phyloP scores from a whole-genome alignment of 2,888 invertebrate genomes.

The Gasteruption jaculator region DNA sequence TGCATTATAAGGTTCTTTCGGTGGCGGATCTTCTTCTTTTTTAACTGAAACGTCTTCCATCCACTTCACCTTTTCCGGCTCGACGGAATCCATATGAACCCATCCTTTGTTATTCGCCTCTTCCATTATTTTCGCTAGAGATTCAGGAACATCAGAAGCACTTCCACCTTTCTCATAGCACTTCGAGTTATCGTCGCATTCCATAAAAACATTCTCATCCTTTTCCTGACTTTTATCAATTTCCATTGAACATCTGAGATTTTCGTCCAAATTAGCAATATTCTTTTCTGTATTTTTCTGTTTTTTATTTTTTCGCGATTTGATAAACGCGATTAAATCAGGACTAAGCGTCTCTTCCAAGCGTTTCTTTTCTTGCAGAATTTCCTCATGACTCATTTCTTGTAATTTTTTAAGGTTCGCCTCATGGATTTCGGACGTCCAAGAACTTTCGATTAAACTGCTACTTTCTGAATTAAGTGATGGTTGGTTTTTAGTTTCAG shows the following conservation, averaged over 20 bases:
- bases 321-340: constrained; percentile 64
- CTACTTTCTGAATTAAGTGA: constrained; percentile 18
- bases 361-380: constrained; percentile 68
- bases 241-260: constrained; percentile 9
- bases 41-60: constrained; percentile 66
- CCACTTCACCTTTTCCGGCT: constrained; percentile 86
- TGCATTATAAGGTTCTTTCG: constrained; percentile 69
- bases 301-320: constrained; percentile 47
- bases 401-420: constrained; percentile 68
- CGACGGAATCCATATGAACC: constrained; percentile 82
- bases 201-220: constrained; percentile 20
- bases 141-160: constrained; percentile 24
- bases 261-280: not conserved
- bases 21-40: constrained; percentile 43
- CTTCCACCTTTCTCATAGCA: not conserved
- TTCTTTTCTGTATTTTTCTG: constrained; percentile 28
- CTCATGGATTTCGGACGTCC: constrained; percentile 61
- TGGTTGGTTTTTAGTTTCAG: not conserved
- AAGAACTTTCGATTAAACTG: constrained; percentile 37
- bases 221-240: constrained; percentile 10
- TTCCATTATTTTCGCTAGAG: constrained; percentile 36
- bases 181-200: constrained; percentile 17
- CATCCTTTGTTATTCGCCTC: constrained; percentile 63
- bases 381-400: constrained; percentile 70
- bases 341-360: constrained; percentile 65